A percentile compares a stretch with the other conserved stretches of the same genome.
Conservation (phyloP, 2,888 invertebrate species). For the Agrilus mali region DNA sequence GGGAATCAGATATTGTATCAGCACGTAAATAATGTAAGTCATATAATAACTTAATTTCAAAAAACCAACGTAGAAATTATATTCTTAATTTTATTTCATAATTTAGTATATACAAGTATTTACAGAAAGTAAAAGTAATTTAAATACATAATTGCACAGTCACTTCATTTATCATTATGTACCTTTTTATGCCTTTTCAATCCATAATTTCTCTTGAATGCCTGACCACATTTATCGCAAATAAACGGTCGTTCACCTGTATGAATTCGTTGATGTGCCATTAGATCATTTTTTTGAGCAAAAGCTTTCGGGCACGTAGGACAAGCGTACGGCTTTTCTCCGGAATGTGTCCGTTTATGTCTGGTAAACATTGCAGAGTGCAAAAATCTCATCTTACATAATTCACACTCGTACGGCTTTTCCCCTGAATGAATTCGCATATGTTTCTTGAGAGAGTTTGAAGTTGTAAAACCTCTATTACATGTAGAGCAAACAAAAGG, state of each 20-base stretch:
- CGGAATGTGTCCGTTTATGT: slow-evolving; percentile 52
- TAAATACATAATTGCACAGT: too few relatives aligned
- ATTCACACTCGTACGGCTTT: slow-evolving; percentile 51
- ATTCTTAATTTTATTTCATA: too few relatives aligned
- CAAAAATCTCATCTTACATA: slow-evolving; percentile 43
- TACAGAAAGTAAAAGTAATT: too few relatives aligned
- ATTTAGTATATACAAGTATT: too few relatives aligned
- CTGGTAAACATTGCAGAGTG: slow-evolving; percentile 42
- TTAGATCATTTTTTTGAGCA: slow-evolving; percentile 30
- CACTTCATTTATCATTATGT: slow-evolving; percentile 15
- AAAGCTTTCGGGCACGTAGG: slow-evolving; percentile 31
- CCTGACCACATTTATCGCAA: slow-evolving; percentile 27
- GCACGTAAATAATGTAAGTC: too few relatives aligned
- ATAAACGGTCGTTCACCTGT: slow-evolving; percentile 30
- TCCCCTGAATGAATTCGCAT: slow-evolving; percentile 44
- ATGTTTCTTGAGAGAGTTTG: slow-evolving; percentile 46
- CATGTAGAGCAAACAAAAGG: slow-evolving; percentile 32
- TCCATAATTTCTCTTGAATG: slow-evolving; percentile 31
- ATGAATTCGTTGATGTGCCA: slow-evolving; percentile 29
- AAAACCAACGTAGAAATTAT: too few relatives aligned
- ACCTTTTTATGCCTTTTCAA: slow-evolving; percentile 30
- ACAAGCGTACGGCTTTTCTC: slow-evolving; percentile 40
- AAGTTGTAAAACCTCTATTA: slow-evolving; percentile 33
- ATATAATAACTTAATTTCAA: too few relatives aligned
- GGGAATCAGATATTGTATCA: too few relatives aligned